These are phyloP conservation scores for Ciconia nigra DNA, from an alignment of 2,797 vertebrate species.

Conservation along the genomic window DNA sequence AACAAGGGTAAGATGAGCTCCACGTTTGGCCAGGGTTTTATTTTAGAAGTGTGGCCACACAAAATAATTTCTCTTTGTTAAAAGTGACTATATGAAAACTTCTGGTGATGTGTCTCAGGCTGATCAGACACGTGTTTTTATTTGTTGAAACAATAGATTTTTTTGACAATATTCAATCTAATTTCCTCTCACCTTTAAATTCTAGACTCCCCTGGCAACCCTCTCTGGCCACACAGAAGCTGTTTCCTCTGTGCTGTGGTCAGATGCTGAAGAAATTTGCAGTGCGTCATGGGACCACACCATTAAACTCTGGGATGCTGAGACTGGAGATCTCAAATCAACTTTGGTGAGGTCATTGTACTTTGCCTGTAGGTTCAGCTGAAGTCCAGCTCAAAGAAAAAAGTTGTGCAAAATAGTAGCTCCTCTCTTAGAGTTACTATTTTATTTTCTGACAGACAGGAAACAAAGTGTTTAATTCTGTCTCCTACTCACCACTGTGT, in stretches of 20 bases:
- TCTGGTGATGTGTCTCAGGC: neutral
- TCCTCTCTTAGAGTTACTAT: neutral
- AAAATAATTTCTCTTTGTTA: neutral
- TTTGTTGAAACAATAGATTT: neutral
- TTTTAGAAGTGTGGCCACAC: neutral
- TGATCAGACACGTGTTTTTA: neutral
- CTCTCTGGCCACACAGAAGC: conserved; percentile 94
- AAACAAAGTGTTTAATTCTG: conserved; percentile 94
- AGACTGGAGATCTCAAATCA: conserved; percentile 86
- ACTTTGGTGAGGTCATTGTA: conserved; percentile 82
- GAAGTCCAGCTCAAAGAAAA: neutral
- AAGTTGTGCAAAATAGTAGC: neutral
- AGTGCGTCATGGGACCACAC: conserved; percentile 98
- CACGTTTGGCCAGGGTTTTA: neutral
- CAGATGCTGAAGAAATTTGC: conserved; percentile 89
- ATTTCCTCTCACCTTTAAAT: neutral
- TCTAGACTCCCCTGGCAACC: conserved; percentile 91
- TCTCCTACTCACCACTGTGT: conserved; percentile 92
- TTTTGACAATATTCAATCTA: neutral
- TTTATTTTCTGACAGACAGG: conserved; percentile 80
- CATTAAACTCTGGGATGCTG: conserved; percentile 91
- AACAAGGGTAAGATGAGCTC: conserved; percentile 81
- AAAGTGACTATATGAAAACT: neutral
- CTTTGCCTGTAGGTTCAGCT: neutral
- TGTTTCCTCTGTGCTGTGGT: conserved; percentile 91